Base-by-base conservation (phyloP, 2,797 vertebrate genomes). In the Argentina silus region DNA sequence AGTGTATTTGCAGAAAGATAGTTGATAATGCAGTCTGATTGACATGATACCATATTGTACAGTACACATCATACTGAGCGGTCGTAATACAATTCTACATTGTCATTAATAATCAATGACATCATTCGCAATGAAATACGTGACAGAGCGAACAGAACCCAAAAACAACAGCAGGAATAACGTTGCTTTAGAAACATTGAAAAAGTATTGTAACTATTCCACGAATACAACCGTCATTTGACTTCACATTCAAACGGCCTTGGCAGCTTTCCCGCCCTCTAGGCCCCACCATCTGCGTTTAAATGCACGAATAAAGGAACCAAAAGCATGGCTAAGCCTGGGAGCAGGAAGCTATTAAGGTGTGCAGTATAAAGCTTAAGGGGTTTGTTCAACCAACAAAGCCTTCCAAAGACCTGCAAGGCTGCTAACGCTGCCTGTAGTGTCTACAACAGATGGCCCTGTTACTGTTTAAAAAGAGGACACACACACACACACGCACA, bases 401-500 rank as follows among this genome's bases (percentile, higher is more conserved):
- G n/a, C 15, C 6, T 63, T 27, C 61, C 61, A 63, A 44, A 63
- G 42, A 6, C 56, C 23, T 36, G 27, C 27, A 4, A 36, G 27
- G 27, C 56, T 23, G 6, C n/a, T 19, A 27, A 48, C 44, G 11
- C n/a, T 59, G 9, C 68, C 44, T 7, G n/a, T 21, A 57, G 56
- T 57, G 56, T 57, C 10, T 57, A 57, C 56, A 57, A 72, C 85
- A 83, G 80, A 81, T 81, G 80, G 69, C 27, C 10, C 56, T n/a
- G n/a, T n/a, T 3, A 50, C 67, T 75, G 72, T 77, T 79, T 82
- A 78, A 78, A 81, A 67, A 74, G 53, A 60, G 69, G 69, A 50
- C 57, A 64, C 0, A 17, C 77, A 61, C 27, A 36, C 27, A 36
- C 27, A 36, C 27, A n/a, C n/a, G n/a, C n/a, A n/a, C n/a, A n/a